Conservation (phyloP, 2,797 vertebrate genomes). For the Phrynocephalus guinanensis region DNA sequence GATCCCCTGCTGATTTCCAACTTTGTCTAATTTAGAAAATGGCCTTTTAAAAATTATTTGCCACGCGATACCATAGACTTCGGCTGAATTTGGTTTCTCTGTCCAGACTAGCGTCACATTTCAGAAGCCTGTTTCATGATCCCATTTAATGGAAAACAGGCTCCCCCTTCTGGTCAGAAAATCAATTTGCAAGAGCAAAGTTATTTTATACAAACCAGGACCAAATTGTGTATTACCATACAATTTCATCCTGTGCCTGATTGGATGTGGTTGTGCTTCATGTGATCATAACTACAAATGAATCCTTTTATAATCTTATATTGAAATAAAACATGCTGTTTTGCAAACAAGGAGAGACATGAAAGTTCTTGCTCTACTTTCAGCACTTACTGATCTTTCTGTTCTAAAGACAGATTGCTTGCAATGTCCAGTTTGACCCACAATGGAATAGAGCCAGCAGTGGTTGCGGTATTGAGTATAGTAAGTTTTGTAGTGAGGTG, state of each 20-base stretch:
- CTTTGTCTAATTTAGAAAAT: background rate
- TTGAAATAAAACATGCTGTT: too few species aligned
- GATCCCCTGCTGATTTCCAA: background rate
- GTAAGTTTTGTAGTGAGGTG: background rate
- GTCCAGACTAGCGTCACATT: accelerated
- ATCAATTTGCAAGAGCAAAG: constrained; percentile 8
- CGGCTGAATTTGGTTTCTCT: background rate
- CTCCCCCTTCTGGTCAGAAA: constrained; percentile 67
- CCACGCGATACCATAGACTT: background rate
- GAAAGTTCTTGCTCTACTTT: too few species aligned
- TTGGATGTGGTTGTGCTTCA: too few species aligned
- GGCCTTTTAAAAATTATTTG: background rate
- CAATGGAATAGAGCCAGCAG: too few species aligned
- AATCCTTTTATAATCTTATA: too few species aligned
- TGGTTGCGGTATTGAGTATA: too few species aligned
- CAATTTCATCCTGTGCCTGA: too few species aligned
- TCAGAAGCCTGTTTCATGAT: accelerated
- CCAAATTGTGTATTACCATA: too few species aligned
- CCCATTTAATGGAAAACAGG: constrained; percentile 34
- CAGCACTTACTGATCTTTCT: too few species aligned
- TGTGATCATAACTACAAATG: too few species aligned
- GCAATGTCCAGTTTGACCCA: too few species aligned
- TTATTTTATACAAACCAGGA: background rate
- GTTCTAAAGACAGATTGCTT: background rate
- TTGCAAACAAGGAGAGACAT: too few species aligned